Percentiles rank a stretch among this genome's conserved stretches.
Evolutionary conservation across 2,797 vertebrate genomes (phyloP).

Genomic region (Bovichtus variegatus): DNA sequence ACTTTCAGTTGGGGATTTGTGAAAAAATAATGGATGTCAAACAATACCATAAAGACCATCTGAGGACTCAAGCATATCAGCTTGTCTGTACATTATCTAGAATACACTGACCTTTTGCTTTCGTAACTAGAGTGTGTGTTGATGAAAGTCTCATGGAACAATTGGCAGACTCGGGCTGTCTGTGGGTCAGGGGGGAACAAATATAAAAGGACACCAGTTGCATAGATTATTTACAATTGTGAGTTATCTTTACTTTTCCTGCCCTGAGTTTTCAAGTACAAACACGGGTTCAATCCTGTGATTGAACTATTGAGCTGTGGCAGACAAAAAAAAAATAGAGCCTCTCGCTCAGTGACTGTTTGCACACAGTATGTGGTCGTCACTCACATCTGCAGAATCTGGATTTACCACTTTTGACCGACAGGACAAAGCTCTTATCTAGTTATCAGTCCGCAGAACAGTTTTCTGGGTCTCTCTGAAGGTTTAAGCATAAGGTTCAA

Average conservation of each 20-base stretch:
- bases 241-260: too few relatives aligned
- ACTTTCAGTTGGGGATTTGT: not conserved
- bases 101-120: not conserved
- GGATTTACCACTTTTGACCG: not conserved
- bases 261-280: not conserved
- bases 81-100: not conserved
- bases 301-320: too few relatives aligned
- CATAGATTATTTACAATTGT: not conserved
- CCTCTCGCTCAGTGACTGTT: not conserved
- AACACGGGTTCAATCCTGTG: not conserved
- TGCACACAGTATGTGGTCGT: not conserved
- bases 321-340: too few relatives aligned
- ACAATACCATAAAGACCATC: not conserved
- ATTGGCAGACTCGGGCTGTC: not conserved
- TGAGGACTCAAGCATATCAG: not conserved
- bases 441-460: not conserved
- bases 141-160: constrained; percentile 12
- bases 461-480: not conserved
- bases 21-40: not conserved
- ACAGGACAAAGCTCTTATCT: not conserved
- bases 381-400: not conserved
- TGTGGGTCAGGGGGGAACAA: not conserved
- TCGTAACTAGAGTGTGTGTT: not conserved
- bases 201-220: too few relatives aligned
- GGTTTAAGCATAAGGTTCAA: too few relatives aligned